Evolutionary conservation across 2,888 invertebrate species (phyloP), one percentile per base, ranked within the genome.

Genomic region (Galerucella pusilla): DNA sequence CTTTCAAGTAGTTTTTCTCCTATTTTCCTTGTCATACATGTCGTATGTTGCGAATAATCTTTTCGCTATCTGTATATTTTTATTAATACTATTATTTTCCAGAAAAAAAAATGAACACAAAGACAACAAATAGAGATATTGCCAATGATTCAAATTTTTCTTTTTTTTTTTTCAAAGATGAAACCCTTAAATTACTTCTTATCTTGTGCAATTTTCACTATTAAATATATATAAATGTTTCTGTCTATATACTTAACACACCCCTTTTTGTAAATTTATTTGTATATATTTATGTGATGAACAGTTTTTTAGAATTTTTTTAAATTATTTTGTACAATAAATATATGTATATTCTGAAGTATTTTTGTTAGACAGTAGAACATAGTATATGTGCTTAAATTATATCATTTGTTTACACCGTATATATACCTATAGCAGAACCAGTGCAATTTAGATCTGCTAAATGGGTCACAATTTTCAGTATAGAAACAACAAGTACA

Each of bases 301-400:
- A 64, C 20, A 70, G 49, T 73, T 76, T 73, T 76, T 76, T 79
- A 79, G 76, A 76, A 71, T 76, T 79, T 75, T 65, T 77, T 75
- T 78, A 78, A 77, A 77, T 76, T 76, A 75, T 79, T 42, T 79
- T 79, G 79, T 77, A 79, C 65, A 74, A 75, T 76, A 75, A 74
- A 54, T 66, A 42, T 42, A 52, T 78, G 76, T 78, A 78, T 70
- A 78, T 76, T 78, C 65, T 70, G 42, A 69, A 72, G 60, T 60
- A 75, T 72, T 66, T 73, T 73, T 66, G 67, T 70, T 70, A 70
- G 63, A 61, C 52, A 25, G 46, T 68, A 45, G 35, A 57, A 57
- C 57, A 42, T 14, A 60, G 60, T 71, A 66, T 28, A 72, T 72
- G 67, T 72, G 72, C 72, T 66, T 72, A 52, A 42, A 64, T 20